Base-by-base conservation (phyloP, 1,140 invertebrate genomes). In the Odontomachus brunneus region DNA sequence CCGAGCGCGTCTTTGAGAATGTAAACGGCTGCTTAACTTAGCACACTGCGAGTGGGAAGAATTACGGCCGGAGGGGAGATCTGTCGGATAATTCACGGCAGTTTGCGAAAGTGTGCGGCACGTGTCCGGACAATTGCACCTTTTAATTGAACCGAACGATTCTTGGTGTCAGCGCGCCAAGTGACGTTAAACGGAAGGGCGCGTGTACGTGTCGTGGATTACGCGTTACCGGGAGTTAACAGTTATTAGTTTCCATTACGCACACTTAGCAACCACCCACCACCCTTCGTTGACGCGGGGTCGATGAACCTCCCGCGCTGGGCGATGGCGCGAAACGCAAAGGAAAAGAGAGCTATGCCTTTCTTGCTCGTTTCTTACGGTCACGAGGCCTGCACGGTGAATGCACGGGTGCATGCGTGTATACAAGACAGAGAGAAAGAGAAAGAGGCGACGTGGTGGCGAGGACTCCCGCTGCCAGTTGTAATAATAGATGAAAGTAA, bases 401-500 rank as follows among this genome's bases (percentile, higher is more conserved):
- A 48, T 38, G n/a, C 24, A 49, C 26, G 67, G n/a, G 44, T 49
- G 57, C 44, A 49, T 29, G 51, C n/a, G 1, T 22, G n/a, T 22
- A 11, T 22, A 7, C n/a, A 7, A 44, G 38, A 44, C 0, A 44
- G 9, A 44, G 38, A 11, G 38, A 44, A 7, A 11, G 3, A 44
- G 38, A 44, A 7, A 44, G 38, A 4, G 53, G 48, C 82, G 81
- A 24, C 75, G 60, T 24, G 62, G 63, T 49, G 59, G 22, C 67
- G 81, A 49, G 57, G 67, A 57, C 38, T 66, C 59, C 48, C 63
- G 19, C 57, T 44, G 59, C 22, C 22, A 67, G 14, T 51, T 51
- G 76, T 82, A 89, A 88, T 88, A 89, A 88, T 86, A 85, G 80
- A 86, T 84, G 84, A 85, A 74, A 88, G 78, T 74, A 60, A 83